Percentiles rank a stretch among this genome's conserved stretches.
Conservation (phyloP, 2,113 vertebrate species). For the Hippocampus guttulatus region DNA sequence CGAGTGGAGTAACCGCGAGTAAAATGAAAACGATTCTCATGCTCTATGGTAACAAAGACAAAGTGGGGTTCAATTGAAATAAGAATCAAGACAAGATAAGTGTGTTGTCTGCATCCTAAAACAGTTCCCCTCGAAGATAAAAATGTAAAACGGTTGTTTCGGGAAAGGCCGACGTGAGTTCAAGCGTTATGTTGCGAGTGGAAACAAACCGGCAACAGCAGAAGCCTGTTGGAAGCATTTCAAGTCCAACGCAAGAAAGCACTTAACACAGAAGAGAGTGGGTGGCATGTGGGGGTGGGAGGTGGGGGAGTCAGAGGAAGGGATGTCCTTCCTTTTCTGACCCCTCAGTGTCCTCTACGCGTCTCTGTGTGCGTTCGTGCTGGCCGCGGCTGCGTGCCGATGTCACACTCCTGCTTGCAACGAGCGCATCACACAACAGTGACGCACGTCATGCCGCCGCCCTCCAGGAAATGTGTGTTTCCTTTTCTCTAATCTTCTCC, state of each 20-base stretch:
- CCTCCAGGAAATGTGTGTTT: constrained; percentile 62
- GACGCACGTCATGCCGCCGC: constrained; percentile 41
- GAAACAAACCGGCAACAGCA: neutral
- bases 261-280: neutral
- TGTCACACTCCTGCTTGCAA: constrained; percentile 43
- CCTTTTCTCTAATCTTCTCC: constrained; percentile 47
- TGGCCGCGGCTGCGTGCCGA: constrained; percentile 21
- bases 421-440: constrained; percentile 24
- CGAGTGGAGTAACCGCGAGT: too few species aligned
- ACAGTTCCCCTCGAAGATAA: constrained; percentile 2
- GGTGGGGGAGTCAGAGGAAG: constrained; percentile 10
- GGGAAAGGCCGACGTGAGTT: constrained; percentile 14
- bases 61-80: too few species aligned
- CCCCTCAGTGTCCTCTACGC: constrained; percentile 19
- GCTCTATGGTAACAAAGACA: too few species aligned
- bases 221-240: neutral
- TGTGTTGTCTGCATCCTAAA: neutral
- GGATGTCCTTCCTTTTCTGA: constrained; percentile 32
- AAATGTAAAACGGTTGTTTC: neutral
- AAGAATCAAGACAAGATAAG: too few species aligned
- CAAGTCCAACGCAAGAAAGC: constrained; percentile 14
- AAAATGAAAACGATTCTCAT: too few species aligned
- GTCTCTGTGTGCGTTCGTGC: constrained; percentile 31
- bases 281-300: constrained; percentile 16
- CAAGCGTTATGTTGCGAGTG: neutral